phyloP scores from a whole-genome alignment of 2,797 vertebrate species.

The Ambastaia sidthimunki region DNA sequence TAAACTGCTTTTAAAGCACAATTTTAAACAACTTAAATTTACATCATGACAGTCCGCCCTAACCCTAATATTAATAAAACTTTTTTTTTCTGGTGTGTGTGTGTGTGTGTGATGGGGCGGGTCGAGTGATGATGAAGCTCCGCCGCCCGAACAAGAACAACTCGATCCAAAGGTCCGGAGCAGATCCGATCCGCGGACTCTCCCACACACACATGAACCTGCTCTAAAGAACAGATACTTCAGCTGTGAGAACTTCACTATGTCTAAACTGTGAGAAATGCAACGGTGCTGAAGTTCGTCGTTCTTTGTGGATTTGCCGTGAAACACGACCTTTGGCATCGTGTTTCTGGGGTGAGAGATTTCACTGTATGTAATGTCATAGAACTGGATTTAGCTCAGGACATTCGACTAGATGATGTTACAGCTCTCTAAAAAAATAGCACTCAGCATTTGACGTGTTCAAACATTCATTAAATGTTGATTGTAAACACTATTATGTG shows the following conservation, averaged over 20 bases:
- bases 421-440: not conserved
- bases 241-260: not conserved
- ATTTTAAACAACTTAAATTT: no score
- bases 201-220: not conserved
- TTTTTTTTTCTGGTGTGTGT: no score
- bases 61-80: no score
- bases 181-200: not conserved
- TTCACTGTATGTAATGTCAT: not conserved
- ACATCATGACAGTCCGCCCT: no score
- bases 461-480: no score
- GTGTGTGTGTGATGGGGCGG: constrained; percentile 83
- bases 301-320: constrained; percentile 13
- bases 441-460: not conserved
- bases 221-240: not conserved
- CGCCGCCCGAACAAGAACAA: constrained; percentile 7
- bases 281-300: not conserved
- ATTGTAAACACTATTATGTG: not conserved
- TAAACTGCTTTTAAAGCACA: no score
- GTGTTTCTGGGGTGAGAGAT: constrained; percentile 47
- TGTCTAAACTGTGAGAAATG: not conserved
- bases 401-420: not conserved
- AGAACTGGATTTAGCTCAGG: not conserved
- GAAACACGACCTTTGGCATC: constrained; percentile 45
- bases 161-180: not conserved
- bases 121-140: constrained; percentile 50